Conservation (phyloP, 2,797 vertebrate species). For the Chelmon rostratus region DNA sequence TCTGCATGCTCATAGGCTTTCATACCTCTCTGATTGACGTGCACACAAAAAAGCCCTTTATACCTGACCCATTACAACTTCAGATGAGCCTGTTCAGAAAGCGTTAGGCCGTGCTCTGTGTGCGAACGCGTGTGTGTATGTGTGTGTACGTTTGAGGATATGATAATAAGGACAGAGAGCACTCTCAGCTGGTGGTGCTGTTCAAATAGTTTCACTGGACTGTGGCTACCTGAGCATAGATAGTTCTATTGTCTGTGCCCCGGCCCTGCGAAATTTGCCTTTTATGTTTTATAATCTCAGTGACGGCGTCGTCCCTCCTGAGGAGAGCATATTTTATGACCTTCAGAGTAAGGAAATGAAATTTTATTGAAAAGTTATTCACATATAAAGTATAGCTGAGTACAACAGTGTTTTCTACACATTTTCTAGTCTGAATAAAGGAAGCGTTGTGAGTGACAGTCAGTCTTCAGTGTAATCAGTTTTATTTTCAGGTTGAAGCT, state of each 20-base stretch:
- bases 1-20: conserved; percentile 78
- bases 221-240: conserved; percentile 55
- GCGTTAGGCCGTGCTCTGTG: conserved; percentile 33
- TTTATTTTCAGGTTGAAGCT: conserved; percentile 31
- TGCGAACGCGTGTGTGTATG: conserved; percentile 10
- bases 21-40: conserved; percentile 84
- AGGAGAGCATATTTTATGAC: conserved; percentile 42
- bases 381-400: background rate
- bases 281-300: conserved; percentile 45
- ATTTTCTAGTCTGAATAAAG: conserved; percentile 15
- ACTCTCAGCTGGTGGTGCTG: conserved; percentile 60
- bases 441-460: conserved; percentile 35
- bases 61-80: conserved; percentile 83
- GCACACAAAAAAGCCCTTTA: conserved; percentile 81
- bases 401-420: background rate
- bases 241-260: conserved; percentile 46
- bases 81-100: conserved; percentile 74
- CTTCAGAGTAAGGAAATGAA: conserved; percentile 27
- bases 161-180: conserved; percentile 62
- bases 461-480: conserved; percentile 26
- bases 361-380: conserved; percentile 10
- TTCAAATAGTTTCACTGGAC: conserved; percentile 55
- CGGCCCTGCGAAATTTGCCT: conserved; percentile 3
- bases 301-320: conserved; percentile 16
- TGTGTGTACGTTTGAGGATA: conserved; percentile 43